A percentile compares a stretch with the other conserved stretches of the same genome.
These are phyloP conservation scores for Zootoca vivipara DNA, from an alignment of 2,113 vertebrate species.

Conservation along the genomic window DNA sequence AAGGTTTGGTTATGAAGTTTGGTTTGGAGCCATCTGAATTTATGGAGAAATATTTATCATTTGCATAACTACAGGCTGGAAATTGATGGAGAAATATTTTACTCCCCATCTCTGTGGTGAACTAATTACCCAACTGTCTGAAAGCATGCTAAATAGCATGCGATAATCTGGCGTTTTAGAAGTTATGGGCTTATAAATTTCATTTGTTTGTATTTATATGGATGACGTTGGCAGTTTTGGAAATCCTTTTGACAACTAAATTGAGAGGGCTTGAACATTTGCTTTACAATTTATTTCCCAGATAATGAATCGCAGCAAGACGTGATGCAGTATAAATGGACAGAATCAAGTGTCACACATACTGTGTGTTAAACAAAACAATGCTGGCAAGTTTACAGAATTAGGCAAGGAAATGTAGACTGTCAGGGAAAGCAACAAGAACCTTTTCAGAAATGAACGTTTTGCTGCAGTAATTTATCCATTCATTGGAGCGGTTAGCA, in stretches of 20 bases:
- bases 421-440: conserved; percentile 7
- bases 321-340: conserved; percentile 51
- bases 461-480: fast-evolving
- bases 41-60: conserved; percentile 14
- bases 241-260: conserved; percentile 60
- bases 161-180: conserved; percentile 43
- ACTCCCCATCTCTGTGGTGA: conserved; percentile 1
- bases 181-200: conserved; percentile 55
- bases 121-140: conserved; percentile 22
- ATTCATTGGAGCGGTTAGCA: not conserved
- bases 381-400: not conserved
- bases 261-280: conserved; percentile 49
- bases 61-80: conserved; percentile 25
- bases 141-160: conserved; percentile 30
- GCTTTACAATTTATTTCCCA: conserved; percentile 57
- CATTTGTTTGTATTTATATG: conserved; percentile 58
- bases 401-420: conserved; percentile 6
- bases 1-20: not conserved
- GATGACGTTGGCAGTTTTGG: conserved; percentile 55
- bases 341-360: conserved; percentile 49
- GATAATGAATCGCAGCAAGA: conserved; percentile 47
- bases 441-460: conserved; percentile 8
- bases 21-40: conserved; percentile 13
- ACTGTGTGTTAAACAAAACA: conserved; percentile 3
- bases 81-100: conserved; percentile 17